Evolutionary conservation across 2,113 vertebrate species (phyloP).

Genomic region (Leiothrix lutea): DNA sequence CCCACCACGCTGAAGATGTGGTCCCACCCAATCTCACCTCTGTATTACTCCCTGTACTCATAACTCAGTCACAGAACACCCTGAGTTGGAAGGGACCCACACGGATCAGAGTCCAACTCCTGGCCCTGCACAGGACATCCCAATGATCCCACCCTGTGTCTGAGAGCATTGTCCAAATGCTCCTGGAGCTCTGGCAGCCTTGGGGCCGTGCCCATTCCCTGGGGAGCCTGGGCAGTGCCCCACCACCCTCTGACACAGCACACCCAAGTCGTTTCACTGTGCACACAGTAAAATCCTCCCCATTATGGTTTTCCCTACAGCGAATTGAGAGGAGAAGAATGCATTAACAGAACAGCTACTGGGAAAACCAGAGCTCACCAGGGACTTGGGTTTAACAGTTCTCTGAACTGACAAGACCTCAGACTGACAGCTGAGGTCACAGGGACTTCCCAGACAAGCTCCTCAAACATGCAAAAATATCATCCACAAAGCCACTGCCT

Average conservation of each 20-base stretch:
- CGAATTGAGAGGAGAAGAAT: neutral
- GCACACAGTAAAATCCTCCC: neutral
- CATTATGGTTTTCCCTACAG: neutral
- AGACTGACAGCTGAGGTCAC: neutral
- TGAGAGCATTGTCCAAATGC: accelerated
- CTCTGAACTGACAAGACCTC: neutral
- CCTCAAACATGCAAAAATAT: neutral
- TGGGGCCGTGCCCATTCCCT: neutral
- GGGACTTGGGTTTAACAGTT: neutral
- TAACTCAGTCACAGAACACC: neutral
- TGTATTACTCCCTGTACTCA: accelerated
- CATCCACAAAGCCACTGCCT: neutral
- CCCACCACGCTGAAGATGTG: accelerated
- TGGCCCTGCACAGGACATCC: neutral
- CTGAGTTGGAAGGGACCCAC: neutral
- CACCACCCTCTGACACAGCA: neutral
- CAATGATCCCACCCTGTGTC: neutral
- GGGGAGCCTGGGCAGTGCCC: neutral
- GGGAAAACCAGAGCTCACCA: neutral
- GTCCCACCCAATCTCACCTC: neutral
- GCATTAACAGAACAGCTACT: neutral
- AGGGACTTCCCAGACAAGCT: neutral
- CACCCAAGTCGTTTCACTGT: neutral
- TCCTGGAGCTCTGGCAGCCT: neutral
- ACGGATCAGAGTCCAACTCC: neutral